Evolutionary conservation across 2,888 invertebrate genomes (phyloP), one percentile per base, ranked within the genome.

Genomic region (Callyntrura sp.): DNA sequence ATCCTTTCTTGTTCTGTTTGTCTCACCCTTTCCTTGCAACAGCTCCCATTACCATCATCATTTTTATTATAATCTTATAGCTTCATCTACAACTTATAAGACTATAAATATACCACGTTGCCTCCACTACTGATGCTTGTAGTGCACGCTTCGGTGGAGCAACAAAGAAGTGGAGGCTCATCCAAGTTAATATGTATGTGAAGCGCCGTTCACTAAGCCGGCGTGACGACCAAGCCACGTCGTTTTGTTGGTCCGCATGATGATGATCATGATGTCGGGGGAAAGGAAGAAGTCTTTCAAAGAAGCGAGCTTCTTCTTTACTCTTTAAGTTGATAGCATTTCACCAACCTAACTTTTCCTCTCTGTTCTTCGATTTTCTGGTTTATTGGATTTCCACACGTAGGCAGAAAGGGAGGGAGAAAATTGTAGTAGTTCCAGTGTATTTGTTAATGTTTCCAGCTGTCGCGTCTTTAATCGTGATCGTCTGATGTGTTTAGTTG

Each of bases 381-480:
- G 55, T 62, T 85, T 85, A 76, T 85, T 85, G 84, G 70, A 55
- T 84, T 84, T 70, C 55, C 20, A 55, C 70, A 68, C 62, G 45
- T 76, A 76, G 25, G 25, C 25, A 51, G 12, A 4, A 65, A 28
- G 68, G 17, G 48, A 48, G 48, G n/a, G 48, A 73, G 45, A 1
- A n/a, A n/a, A 48, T 51, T 76, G 14, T 76, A 51, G 70, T 17
- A 23, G 25, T 51, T 25, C 25, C n/a, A 23, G 60, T 62, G 78
- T 78, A 48, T 78, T 85, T 85, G 85, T 57, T 78, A 78, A 85
- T 85, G 85, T 68, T 85, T 85, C 78, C 78, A 85, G 78, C 62
- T 78, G 85, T 85, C 85, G 76, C 85, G 48, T 85, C 85, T 73
- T 76, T 85, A 85, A 78, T 85, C 85, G 85, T 45, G 85, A 65